Evolutionary conservation across 2,113 vertebrate genomes (phyloP).

Genomic region (Cairina moschata): DNA sequence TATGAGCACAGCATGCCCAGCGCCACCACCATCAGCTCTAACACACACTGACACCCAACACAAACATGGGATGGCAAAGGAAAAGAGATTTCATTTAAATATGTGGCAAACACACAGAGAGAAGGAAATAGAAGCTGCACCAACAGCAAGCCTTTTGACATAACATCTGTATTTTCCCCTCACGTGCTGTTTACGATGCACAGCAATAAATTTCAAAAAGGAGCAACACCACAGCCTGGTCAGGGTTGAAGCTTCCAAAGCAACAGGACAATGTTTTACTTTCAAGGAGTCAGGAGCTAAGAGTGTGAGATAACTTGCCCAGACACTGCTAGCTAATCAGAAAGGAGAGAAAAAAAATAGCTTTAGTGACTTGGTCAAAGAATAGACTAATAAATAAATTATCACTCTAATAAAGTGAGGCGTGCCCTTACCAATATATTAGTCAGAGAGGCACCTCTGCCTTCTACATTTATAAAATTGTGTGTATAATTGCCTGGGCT

Average conservation of each 20-base stretch:
- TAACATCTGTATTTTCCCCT: background rate
- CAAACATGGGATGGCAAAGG: background rate
- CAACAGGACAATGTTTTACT: background rate
- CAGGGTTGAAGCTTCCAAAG: background rate
- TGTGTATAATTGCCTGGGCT: slow-evolving; percentile 35
- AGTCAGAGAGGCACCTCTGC: slow-evolving; percentile 23
- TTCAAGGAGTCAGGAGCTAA: background rate
- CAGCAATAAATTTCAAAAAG: background rate
- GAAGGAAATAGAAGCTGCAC: background rate
- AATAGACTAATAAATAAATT: background rate
- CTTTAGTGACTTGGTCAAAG: background rate
- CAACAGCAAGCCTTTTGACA: background rate
- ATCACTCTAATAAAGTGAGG: slow-evolving; percentile 1
- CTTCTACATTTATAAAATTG: slow-evolving; percentile 29
- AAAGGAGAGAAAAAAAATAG: background rate
- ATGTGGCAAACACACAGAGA: background rate
- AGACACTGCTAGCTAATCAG: background rate
- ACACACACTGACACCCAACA: background rate
- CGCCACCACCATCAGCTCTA: background rate
- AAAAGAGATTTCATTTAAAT: background rate
- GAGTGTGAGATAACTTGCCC: background rate
- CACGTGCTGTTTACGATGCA: background rate
- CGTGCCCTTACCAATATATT: background rate
- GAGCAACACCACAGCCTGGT: background rate
- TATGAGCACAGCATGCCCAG: background rate